These are phyloP conservation scores for Apis cerana DNA, from an alignment of 1,140 invertebrate species.

Conservation along the genomic window DNA sequence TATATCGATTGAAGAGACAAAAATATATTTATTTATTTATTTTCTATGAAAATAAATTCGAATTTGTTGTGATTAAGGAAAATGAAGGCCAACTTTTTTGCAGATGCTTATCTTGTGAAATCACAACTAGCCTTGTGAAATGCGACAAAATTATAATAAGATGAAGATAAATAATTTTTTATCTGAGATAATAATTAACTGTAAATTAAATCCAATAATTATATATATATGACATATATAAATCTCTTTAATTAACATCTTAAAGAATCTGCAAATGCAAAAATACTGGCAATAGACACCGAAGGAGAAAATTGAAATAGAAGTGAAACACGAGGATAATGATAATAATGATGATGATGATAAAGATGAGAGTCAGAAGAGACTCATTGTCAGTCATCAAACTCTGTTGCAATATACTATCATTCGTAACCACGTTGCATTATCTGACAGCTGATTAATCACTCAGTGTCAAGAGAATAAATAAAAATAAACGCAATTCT, in stretches of 20 bases:
- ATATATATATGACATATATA: too few relatives aligned
- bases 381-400: neutral
- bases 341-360: neutral
- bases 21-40: too few relatives aligned
- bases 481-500: too few relatives aligned
- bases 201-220: too few relatives aligned
- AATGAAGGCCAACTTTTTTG: neutral
- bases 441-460: neutral
- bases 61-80: too few relatives aligned
- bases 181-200: neutral
- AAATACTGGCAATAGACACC: too few relatives aligned
- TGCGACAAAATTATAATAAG: neutral
- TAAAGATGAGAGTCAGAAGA: neutral
- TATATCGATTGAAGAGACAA: too few relatives aligned
- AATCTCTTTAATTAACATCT: too few relatives aligned
- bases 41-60: too few relatives aligned
- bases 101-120: constrained; percentile 1
- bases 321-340: neutral
- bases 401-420: neutral
- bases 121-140: neutral
- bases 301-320: neutral
- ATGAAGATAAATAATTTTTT: neutral
- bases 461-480: neutral
- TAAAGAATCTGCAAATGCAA: too few relatives aligned
- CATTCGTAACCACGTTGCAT: neutral